Evolutionary conservation across 2,797 vertebrate species (phyloP), one percentile per base, ranked within the genome.

Genomic region (Tiaroga cobitis): DNA sequence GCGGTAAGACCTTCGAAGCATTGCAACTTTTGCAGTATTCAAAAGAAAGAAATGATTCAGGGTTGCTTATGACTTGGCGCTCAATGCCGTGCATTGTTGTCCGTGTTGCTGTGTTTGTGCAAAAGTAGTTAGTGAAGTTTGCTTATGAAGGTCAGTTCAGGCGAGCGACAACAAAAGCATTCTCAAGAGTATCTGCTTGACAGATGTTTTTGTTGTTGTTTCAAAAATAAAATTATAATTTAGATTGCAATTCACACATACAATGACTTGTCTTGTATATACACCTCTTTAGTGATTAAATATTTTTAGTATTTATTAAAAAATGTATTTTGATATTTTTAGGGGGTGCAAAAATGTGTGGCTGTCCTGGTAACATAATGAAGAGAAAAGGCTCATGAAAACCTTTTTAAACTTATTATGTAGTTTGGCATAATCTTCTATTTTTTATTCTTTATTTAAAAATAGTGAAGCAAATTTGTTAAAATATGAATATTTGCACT

Each of bases 1-100:
- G 2, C 43, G 16, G 73, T 41, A 68, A 83, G 72, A 83, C 82
- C 82, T 83, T 51, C n/a, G 10, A 83, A 76, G 73, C 43, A 65
- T 26, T 26, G 41, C 41, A 78, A 43, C 65, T 68, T 78, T 29
- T 84, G 26, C 37, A 21, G 65, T 61, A 61, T 61, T 78, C 19
- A 78, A 46, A 54, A 43, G 49, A 19, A 59, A 43, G 51, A 3
- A 79, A 59, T 63, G 37, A 84, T 43, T 78, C 49, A 34, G 37
- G 21, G 8, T n/a, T 84, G 54, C 56, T 46, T 49, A 26, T 32
- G 41, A 54, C 49, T 18, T 51, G 19, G 5, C 19, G 13, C 65
- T 72, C 39, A 72, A n/a, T 79, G n/a, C 5, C 8, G 0, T 63
- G 19, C 13, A 75, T 75, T 76, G 59, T 76, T 32, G 59, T 37